phyloP scores from a whole-genome alignment of 2,113 vertebrate genomes.

The Siniperca chuatsi region DNA sequence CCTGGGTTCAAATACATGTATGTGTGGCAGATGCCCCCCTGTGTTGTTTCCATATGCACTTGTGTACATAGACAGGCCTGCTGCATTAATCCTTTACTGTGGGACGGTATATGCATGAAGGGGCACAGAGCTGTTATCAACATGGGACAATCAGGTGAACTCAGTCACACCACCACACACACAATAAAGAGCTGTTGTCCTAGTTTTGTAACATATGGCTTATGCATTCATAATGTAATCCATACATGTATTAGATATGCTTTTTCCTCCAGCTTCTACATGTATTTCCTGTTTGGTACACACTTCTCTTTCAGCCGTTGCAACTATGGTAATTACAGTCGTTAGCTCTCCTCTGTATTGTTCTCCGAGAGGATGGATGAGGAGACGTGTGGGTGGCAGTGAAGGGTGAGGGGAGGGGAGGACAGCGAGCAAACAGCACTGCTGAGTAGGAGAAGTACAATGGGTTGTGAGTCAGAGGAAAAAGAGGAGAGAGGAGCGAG shows the following conservation, averaged over 20 bases:
- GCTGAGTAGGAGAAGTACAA: constrained; percentile 66
- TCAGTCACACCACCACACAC: constrained; percentile 11
- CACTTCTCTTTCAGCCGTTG: constrained; percentile 14
- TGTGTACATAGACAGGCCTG: constrained; percentile 27
- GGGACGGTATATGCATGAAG: constrained; percentile 29
- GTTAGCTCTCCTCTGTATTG: constrained; percentile 57
- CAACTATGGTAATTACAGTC: constrained; percentile 56
- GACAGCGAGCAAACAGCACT: constrained; percentile 62
- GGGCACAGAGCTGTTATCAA: constrained; percentile 7
- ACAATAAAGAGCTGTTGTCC: constrained; percentile 20
- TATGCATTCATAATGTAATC: constrained; percentile 38
- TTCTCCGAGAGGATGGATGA: constrained; percentile 71
- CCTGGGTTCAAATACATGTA: constrained; percentile 63
- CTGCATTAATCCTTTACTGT: constrained; percentile 8
- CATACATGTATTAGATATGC: constrained; percentile 1
- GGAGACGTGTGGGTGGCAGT: constrained; percentile 75
- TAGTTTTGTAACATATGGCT: constrained; percentile 31
- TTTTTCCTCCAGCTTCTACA: background rate
- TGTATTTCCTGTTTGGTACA: constrained; percentile 15
- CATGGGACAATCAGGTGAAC: constrained; percentile 22
- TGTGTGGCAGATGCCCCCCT: constrained; percentile 65
- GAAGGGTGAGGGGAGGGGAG: constrained; percentile 58
- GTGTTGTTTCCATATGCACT: constrained; percentile 61
- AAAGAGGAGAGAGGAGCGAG: constrained; percentile 43
- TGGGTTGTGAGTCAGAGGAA: constrained; percentile 70